Evolutionary conservation across 2,888 invertebrate species (phyloP).

Genomic region (Acrobasis repandana): DNA sequence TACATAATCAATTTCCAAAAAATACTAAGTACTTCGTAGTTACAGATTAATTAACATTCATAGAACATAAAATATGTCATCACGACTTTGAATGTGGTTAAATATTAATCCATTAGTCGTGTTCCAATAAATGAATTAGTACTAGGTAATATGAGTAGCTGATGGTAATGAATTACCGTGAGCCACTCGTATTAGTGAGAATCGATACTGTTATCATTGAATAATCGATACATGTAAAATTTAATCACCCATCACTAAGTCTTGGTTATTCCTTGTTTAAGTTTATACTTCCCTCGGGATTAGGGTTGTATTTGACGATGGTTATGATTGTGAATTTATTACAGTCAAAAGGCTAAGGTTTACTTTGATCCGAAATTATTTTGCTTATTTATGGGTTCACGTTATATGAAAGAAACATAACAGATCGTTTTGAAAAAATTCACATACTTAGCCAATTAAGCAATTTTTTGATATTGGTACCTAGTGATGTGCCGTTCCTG

Average conservation of each 20-base stretch:
- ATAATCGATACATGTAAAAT: constrained; percentile 41
- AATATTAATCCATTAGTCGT: constrained; percentile 7
- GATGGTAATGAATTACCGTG: no score
- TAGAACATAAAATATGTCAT: not conserved
- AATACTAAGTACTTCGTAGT: not conserved
- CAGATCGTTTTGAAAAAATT: no score
- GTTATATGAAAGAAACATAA: no score
- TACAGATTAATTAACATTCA: not conserved
- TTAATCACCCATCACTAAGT: constrained; percentile 51
- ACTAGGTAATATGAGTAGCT: no score
- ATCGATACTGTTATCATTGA: constrained; percentile 18
- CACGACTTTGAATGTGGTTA: constrained; percentile 2
- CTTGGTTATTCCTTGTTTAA: constrained; percentile 63
- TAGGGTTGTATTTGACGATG: constrained; percentile 64
- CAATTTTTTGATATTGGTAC: no score
- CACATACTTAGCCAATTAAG: no score
- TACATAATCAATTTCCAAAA: no score
- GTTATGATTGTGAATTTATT: constrained; percentile 64
- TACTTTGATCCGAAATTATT: not conserved
- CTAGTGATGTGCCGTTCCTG: no score
- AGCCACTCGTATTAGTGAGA: constrained; percentile 6
- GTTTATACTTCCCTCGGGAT: constrained; percentile 76
- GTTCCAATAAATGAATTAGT: constrained; percentile 30
- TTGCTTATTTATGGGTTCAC: no score
- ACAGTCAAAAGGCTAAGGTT: not conserved